Conservation (phyloP, 2,113 vertebrate genomes). For the Malurus cyaneus region DNA sequence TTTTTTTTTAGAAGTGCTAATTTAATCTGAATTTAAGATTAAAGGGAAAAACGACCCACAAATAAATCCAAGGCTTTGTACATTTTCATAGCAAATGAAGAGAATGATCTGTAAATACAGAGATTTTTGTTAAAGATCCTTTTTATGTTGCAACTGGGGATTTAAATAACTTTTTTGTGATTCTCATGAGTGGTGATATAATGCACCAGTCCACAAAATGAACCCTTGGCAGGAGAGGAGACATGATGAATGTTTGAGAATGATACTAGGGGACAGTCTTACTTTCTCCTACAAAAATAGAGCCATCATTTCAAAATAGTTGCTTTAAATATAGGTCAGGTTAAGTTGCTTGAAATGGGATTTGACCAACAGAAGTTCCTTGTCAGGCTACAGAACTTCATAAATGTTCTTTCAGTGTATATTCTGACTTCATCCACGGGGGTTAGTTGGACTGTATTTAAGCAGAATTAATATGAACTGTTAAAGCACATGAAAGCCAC, state of each 20-base stretch:
- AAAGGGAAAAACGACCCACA: not conserved
- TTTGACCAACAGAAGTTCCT: not conserved
- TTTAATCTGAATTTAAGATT: slow-evolving; percentile 35
- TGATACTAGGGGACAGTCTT: not conserved
- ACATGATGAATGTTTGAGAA: not conserved
- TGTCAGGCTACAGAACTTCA: not conserved
- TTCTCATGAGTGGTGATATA: not conserved
- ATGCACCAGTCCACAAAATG: not conserved
- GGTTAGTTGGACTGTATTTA: not conserved
- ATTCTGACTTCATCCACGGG: not conserved
- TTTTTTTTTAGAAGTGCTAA: not conserved
- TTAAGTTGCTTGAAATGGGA: not conserved
- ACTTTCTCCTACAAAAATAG: not conserved
- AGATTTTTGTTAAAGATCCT: not conserved
- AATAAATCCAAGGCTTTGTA: not conserved
- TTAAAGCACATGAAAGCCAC: not conserved
- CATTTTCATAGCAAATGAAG: not conserved
- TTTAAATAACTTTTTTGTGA: not conserved
- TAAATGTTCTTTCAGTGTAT: not conserved
- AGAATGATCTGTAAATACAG: not conserved
- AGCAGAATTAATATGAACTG: not conserved
- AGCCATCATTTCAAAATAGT: not conserved
- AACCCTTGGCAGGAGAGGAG: not conserved
- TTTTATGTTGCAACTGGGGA: not conserved
- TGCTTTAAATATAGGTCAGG: not conserved